These are phyloP conservation scores for Nesidiocoris tenuis DNA, from an alignment of 2,888 invertebrate species.

Conservation along the genomic window DNA sequence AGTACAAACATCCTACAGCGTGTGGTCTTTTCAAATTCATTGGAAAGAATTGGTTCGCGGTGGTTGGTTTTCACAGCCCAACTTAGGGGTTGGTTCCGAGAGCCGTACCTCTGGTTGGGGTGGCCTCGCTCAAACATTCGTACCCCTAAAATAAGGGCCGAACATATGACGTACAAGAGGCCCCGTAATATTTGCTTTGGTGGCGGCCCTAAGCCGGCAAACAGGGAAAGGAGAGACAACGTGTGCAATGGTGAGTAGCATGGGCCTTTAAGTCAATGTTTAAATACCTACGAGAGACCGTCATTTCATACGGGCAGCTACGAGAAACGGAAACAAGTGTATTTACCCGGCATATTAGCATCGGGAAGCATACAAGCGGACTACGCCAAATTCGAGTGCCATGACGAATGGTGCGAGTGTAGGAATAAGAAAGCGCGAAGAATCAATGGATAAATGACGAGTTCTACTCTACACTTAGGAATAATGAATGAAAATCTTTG, in stretches of 20 bases:
- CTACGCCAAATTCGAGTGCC: neutral
- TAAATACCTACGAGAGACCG: constrained; percentile 22
- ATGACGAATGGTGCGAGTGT: neutral
- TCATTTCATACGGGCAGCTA: constrained; percentile 19
- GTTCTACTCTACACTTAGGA: no score
- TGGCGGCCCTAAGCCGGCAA: neutral
- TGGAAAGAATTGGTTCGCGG: neutral
- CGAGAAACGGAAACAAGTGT: constrained; percentile 16
- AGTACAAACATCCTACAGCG: neutral
- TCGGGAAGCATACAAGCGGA: neutral
- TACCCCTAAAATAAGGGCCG: neutral
- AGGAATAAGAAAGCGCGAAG: no score
- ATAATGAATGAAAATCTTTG: no score
- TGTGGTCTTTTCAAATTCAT: neutral
- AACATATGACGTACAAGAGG: neutral
- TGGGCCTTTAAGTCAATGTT: constrained; percentile 40
- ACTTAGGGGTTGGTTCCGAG: neutral
- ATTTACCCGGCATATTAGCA: constrained; percentile 33
- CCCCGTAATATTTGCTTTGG: constrained; percentile 23
- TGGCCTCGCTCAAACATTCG: constrained; percentile 6
- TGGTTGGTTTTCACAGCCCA: neutral
- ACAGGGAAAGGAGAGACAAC: neutral
- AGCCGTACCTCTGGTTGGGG: neutral
- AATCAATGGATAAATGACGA: no score
- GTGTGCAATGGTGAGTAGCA: constrained; percentile 15